A percentile compares a stretch with the other conserved stretches of the same genome.
Conservation (phyloP, 2,113 vertebrate genomes). For the Talpa occidentalis region DNA sequence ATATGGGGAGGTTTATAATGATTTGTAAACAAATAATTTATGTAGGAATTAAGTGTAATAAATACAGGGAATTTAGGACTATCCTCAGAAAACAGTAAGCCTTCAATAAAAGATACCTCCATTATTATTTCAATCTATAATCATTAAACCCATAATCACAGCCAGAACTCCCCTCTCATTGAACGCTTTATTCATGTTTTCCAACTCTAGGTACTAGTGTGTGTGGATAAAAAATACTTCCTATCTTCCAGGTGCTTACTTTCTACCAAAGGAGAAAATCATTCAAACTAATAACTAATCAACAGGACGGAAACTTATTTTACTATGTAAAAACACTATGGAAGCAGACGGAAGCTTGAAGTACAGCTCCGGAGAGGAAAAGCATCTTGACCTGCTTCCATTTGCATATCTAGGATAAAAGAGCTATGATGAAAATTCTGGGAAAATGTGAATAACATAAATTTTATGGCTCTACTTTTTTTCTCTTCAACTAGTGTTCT, state of each 20-base stretch:
- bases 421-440: not conserved
- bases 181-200: not conserved
- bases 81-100: not conserved
- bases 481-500: too few relatives aligned
- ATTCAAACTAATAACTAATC: not conserved
- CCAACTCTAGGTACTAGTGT: not conserved
- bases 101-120: not conserved
- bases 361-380: not conserved
- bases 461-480: not conserved
- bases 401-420: not conserved
- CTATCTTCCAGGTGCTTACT: not conserved
- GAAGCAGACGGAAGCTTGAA: not conserved
- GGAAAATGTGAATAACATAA: not conserved
- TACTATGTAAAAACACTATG: not conserved
- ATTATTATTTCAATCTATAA: not conserved
- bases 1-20: not conserved
- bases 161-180: not conserved
- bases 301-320: not conserved
- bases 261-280: not conserved
- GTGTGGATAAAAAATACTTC: not conserved
- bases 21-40: not conserved
- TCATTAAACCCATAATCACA: not conserved
- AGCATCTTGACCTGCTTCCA: too few relatives aligned
- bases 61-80: not conserved
- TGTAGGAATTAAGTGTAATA: not conserved